A percentile compares a stretch with the other conserved stretches of the same genome.
phyloP scores from a whole-genome alignment of 2,113 vertebrate genomes.

The Halcyon malimbica region DNA sequence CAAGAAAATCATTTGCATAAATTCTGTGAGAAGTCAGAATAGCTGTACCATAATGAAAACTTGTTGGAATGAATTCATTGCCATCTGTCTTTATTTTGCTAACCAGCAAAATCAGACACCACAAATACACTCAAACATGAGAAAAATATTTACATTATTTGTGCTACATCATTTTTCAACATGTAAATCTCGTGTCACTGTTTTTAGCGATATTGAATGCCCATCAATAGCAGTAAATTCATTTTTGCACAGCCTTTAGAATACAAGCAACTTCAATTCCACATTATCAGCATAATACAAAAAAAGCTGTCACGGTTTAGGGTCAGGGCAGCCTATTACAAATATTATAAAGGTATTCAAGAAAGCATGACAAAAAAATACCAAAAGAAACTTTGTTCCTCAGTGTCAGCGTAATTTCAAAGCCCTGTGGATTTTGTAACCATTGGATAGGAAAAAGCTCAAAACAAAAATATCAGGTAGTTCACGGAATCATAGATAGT shows the following conservation, averaged over 20 bases:
- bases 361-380: not conserved
- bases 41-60: not conserved
- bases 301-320: no score
- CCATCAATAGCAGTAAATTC: not conserved
- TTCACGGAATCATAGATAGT: not conserved
- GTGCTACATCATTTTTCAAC: slow-evolving; percentile 2
- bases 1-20: not conserved
- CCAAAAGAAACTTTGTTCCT: not conserved
- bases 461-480: not conserved
- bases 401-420: not conserved
- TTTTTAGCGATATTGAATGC: not conserved
- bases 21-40: not conserved
- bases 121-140: slow-evolving; percentile 64
- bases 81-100: slow-evolving; percentile 71
- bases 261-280: not conserved
- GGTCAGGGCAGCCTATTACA: no score
- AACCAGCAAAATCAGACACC: slow-evolving; percentile 58
- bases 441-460: not conserved
- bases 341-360: not conserved
- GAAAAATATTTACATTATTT: slow-evolving; percentile 67
- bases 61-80: slow-evolving; percentile 58
- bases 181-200: not conserved
- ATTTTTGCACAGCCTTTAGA: not conserved
- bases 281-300: not conserved
- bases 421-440: not conserved